Base-by-base conservation (phyloP, 2,113 vertebrate species). In the Sardina pilchardus region DNA sequence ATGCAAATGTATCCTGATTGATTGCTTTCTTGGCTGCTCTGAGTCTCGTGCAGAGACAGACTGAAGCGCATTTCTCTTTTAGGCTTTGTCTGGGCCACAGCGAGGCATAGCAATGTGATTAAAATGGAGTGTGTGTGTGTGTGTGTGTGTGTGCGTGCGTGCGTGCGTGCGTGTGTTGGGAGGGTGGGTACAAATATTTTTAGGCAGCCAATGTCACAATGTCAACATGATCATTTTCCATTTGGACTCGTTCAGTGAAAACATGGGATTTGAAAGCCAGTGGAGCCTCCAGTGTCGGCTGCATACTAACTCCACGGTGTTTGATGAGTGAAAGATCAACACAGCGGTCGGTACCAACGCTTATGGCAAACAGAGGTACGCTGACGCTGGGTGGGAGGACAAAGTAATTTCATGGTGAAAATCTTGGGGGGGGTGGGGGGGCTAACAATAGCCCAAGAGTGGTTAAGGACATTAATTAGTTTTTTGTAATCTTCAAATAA, bases 151-250 rank as follows among this genome's bases (percentile, higher is more conserved):
- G 21, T 17, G 53, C 19, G 53, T n/a, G n/a, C n/a, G 26, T 10
- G 63, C n/a, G 26, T 8, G 59, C 6, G 4, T 6, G 53, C 1
- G 21, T 24, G 53, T 1, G 21, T 6, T n/a, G n/a, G n/a, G n/a
- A n/a, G n/a, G n/a, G 53, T 59, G 21, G n/a, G n/a, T n/a, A n/a
- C n/a, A 9, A 9, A 34, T 71, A 34, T 34, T 34, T 34, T 71
- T 71, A 71, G 63, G 63, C 63, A 30, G 63, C 63, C 63, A 71
- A 71, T 30, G 63, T 71, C 63, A 71, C 63, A 30, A 71, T 30
- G 63, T 71, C 63, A 71, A 71, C 63, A 71, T 71, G 63, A 71
- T 30, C 26, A 71, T 34, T 71, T 71, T 71, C 63, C 26, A 34
- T 71, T 30, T 71, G 63, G 3, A 7, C n/a, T 71, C 12, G 9